These are phyloP conservation scores for Cyclophora albipunctata DNA, from an alignment of 2,888 invertebrate genomes.

Conservation along the genomic window DNA sequence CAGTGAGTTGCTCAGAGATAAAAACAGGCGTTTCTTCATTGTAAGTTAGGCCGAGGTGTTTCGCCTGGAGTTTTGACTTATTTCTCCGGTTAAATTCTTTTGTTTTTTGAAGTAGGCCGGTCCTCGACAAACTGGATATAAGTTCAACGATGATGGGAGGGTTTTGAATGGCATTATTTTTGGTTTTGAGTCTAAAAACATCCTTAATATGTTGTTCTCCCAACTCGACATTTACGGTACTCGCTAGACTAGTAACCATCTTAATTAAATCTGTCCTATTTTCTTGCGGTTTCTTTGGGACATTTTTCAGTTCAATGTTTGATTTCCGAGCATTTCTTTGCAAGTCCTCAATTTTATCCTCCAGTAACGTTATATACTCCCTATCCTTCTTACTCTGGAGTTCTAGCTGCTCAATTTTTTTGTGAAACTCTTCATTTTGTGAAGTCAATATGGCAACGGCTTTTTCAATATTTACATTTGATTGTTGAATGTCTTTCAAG, in stretches of 20 bases:
- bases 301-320: slow-evolving; percentile 16
- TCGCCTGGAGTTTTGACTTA: slow-evolving; percentile 9
- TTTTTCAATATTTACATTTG: slow-evolving; percentile 3
- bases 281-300: slow-evolving; percentile 8
- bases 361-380: not conserved
- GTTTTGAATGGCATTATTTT: slow-evolving; percentile 1
- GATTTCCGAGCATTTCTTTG: slow-evolving; percentile 8
- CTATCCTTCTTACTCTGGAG: slow-evolving; percentile 1
- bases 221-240: slow-evolving; percentile 5
- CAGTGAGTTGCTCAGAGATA: slow-evolving; percentile 5
- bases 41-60: slow-evolving; percentile 9
- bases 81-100: slow-evolving; percentile 10
- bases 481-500: slow-evolving; percentile 2
- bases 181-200: slow-evolving; percentile 10
- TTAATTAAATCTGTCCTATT: slow-evolving; percentile 10
- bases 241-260: slow-evolving; percentile 6
- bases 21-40: slow-evolving; percentile 7
- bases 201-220: slow-evolving; percentile 8
- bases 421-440: slow-evolving; percentile 1
- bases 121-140: not conserved
- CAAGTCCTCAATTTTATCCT: slow-evolving; percentile 11
- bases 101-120: slow-evolving; percentile 5
- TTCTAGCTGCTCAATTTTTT: not conserved
- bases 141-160: not conserved
- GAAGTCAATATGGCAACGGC: slow-evolving; percentile 1